These are phyloP conservation scores for Enteromius trimaculatus DNA, from an alignment of 2,797 vertebrate species.

Conservation along the genomic window DNA sequence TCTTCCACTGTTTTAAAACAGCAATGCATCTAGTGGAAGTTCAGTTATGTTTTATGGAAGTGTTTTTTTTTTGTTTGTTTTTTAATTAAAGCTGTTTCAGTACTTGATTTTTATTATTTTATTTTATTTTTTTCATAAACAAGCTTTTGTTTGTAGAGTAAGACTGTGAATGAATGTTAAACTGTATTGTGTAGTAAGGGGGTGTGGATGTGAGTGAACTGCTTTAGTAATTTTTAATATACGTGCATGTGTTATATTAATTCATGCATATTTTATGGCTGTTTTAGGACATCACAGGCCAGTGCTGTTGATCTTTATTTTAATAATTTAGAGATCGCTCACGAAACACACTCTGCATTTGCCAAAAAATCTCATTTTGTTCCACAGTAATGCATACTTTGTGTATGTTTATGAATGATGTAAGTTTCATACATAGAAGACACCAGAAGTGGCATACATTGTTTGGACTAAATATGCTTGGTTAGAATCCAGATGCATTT, in stretches of 20 bases:
- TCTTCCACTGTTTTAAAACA: slow-evolving; percentile 38
- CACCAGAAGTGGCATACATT: not conserved
- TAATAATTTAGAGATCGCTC: slow-evolving; percentile 10
- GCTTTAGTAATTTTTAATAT: slow-evolving; percentile 53
- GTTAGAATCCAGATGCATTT: slow-evolving; percentile 65
- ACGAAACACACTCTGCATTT: slow-evolving; percentile 40
- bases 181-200: slow-evolving; percentile 56
- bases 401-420: not conserved
- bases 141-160: slow-evolving; percentile 57
- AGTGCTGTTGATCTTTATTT: slow-evolving; percentile 45
- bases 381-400: not conserved
- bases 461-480: not conserved
- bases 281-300: slow-evolving; percentile 51
- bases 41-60: slow-evolving; percentile 41
- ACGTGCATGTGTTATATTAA: slow-evolving; percentile 62
- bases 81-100: slow-evolving; percentile 46
- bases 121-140: slow-evolving; percentile 48
- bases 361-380: slow-evolving; percentile 53
- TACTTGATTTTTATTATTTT: slow-evolving; percentile 51
- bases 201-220: slow-evolving; percentile 52
- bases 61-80: slow-evolving; percentile 2
- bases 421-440: not conserved
- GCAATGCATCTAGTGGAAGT: slow-evolving; percentile 52
- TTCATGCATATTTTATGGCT: slow-evolving; percentile 60
- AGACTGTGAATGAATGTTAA: slow-evolving; percentile 67